phyloP scores from a whole-genome alignment of 2,797 vertebrate genomes.

The Champsocephalus esox region DNA sequence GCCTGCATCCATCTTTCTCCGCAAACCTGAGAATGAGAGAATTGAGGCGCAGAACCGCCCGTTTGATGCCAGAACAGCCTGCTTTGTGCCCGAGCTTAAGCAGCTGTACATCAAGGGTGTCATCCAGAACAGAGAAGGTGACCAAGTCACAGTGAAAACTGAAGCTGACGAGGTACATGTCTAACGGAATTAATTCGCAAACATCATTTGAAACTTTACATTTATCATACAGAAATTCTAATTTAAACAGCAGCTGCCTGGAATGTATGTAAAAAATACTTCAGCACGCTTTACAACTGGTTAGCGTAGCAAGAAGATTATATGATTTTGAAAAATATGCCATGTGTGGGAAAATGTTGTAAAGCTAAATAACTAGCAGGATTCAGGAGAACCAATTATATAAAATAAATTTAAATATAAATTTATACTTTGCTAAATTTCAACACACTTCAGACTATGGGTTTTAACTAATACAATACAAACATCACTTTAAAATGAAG shows the following conservation, averaged over 20 bases:
- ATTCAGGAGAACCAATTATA: no score
- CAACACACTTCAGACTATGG: no score
- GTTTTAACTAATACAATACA: no score
- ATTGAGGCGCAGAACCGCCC: slow-evolving; percentile 88
- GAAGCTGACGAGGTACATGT: slow-evolving; percentile 81
- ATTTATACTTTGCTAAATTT: no score
- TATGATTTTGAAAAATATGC: background rate
- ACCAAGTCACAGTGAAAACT: slow-evolving; percentile 86
- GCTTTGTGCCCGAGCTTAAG: slow-evolving; percentile 87
- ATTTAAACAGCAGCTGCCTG: background rate
- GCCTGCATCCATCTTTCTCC: slow-evolving; percentile 84
- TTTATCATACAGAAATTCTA: background rate
- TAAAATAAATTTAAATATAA: no score
- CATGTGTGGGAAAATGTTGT: background rate
- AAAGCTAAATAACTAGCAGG: no score
- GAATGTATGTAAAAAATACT: background rate
- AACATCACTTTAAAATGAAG: no score
- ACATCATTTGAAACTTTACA: background rate
- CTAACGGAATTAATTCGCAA: background rate
- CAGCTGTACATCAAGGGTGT: slow-evolving; percentile 86
- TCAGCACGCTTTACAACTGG: background rate
- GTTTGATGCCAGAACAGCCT: slow-evolving; percentile 90
- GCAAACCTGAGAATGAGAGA: slow-evolving; percentile 88
- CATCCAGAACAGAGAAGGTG: slow-evolving; percentile 83
- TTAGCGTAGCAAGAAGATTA: background rate